Conservation (phyloP, 2,888 invertebrate genomes). For the Dicyrtoma fusca region DNA sequence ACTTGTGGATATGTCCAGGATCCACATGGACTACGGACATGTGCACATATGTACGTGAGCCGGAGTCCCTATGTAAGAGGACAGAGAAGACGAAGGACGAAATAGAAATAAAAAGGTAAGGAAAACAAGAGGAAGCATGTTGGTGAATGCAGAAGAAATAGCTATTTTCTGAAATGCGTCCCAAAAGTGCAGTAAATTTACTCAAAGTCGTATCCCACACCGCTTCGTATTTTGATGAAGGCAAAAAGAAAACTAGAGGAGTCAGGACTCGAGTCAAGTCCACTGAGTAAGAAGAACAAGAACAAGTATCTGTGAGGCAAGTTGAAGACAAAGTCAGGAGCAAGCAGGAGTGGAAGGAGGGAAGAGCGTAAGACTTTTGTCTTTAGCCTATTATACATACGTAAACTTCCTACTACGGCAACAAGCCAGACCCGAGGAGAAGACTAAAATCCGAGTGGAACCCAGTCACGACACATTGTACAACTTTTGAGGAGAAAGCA, state of each 20-base stretch:
- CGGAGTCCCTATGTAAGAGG: too few relatives aligned
- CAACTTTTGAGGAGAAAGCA: too few relatives aligned
- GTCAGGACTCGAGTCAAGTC: conserved; percentile 10
- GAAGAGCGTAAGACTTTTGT: background rate
- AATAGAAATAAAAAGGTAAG: background rate
- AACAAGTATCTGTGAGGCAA: background rate
- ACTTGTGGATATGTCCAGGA: too few relatives aligned
- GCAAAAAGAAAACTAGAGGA: conserved; percentile 31
- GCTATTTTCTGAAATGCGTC: conserved; percentile 58
- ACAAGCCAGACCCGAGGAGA: too few relatives aligned
- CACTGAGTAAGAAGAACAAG: conserved; percentile 23
- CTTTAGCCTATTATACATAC: too few relatives aligned
- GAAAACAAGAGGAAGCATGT: conserved; percentile 14
- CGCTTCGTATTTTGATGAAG: conserved; percentile 45
- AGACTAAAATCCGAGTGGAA: conserved; percentile 13
- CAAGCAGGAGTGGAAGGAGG: conserved; percentile 1
- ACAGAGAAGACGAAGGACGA: too few relatives aligned
- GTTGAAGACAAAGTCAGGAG: background rate
- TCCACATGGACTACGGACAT: too few relatives aligned
- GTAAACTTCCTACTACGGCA: too few relatives aligned
- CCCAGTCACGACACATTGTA: conserved; percentile 8
- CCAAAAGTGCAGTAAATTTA: conserved; percentile 57
- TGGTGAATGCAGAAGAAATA: conserved; percentile 53
- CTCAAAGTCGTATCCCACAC: conserved; percentile 46
- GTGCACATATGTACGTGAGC: too few relatives aligned